Percentiles rank a stretch among this genome's conserved stretches.
Conservation (phyloP, 2,113 vertebrate species). For the Rattus norvegicus region DNA sequence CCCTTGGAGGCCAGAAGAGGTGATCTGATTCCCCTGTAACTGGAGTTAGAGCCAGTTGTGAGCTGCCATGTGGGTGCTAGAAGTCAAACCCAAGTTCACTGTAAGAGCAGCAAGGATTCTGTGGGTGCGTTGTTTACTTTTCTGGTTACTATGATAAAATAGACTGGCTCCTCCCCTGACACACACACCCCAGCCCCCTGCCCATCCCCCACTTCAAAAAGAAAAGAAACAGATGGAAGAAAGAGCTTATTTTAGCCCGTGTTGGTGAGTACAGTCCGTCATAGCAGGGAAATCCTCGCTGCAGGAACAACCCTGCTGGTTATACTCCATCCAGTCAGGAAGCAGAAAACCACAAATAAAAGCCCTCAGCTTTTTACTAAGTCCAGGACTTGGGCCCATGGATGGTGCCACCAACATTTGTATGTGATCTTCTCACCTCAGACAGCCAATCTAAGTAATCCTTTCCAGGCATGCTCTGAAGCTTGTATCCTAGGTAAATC, state of each 20-base stretch:
- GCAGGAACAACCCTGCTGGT: not conserved
- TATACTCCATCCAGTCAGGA: not conserved
- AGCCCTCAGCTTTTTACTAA: not conserved
- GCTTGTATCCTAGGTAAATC: not conserved
- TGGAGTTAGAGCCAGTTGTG: not conserved
- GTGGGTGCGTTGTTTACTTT: not conserved
- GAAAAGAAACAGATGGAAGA: not conserved
- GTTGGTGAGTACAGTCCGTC: not conserved
- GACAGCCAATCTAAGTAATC: not conserved
- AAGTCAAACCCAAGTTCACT: not conserved
- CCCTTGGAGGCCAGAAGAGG: not conserved
- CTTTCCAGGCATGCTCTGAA: not conserved
- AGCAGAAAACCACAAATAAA: not conserved
- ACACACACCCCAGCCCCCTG: not conserved
- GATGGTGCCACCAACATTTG: no score
- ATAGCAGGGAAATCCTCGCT: not conserved
- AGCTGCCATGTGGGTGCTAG: not conserved
- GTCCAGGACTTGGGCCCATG: not conserved
- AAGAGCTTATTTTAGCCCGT: not conserved
- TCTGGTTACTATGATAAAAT: not conserved
- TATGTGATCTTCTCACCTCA: not conserved
- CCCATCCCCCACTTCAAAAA: not conserved
- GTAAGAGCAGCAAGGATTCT: not conserved
- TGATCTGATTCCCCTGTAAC: not conserved
- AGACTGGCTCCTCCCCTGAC: not conserved